Conservation (phyloP, 2,888 invertebrate genomes). For the Lymantria dispar region DNA sequence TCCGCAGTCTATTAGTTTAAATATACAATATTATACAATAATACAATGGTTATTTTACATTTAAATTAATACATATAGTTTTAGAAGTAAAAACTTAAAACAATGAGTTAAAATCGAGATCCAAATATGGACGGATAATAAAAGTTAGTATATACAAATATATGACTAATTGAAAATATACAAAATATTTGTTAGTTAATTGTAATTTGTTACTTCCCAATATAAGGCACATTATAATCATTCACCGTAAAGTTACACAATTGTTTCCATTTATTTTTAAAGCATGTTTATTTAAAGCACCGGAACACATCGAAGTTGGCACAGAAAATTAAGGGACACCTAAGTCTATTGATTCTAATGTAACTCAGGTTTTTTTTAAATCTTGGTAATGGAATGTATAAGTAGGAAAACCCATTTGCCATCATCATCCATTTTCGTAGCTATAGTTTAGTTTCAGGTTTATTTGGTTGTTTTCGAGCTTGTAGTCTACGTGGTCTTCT, state of each 20-base stretch:
- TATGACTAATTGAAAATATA: slow-evolving; percentile 31
- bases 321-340: neutral
- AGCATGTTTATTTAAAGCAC: neutral
- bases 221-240: neutral
- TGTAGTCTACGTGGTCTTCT: slow-evolving; percentile 23
- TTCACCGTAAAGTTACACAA: neutral
- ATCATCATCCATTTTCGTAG: too few species aligned
- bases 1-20: slow-evolving; percentile 36
- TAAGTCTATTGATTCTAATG: neutral
- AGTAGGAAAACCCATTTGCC: too few species aligned
- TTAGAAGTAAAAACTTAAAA: slow-evolving; percentile 17
- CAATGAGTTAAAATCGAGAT: slow-evolving; percentile 30
- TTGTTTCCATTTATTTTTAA: neutral
- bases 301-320: neutral
- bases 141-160: slow-evolving; percentile 39
- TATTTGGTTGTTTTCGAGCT: slow-evolving; percentile 57
- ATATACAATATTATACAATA: slow-evolving; percentile 64
- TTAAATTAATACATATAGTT: slow-evolving; percentile 29
- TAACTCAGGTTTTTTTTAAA: too few species aligned
- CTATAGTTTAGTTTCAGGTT: slow-evolving; percentile 83
- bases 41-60: slow-evolving; percentile 43
- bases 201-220: neutral
- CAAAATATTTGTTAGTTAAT: slow-evolving; percentile 21
- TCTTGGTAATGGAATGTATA: too few species aligned
- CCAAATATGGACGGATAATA: slow-evolving; percentile 38